phyloP scores from a whole-genome alignment of 1,140 invertebrate genomes.

The Neodiprion virginianus region DNA sequence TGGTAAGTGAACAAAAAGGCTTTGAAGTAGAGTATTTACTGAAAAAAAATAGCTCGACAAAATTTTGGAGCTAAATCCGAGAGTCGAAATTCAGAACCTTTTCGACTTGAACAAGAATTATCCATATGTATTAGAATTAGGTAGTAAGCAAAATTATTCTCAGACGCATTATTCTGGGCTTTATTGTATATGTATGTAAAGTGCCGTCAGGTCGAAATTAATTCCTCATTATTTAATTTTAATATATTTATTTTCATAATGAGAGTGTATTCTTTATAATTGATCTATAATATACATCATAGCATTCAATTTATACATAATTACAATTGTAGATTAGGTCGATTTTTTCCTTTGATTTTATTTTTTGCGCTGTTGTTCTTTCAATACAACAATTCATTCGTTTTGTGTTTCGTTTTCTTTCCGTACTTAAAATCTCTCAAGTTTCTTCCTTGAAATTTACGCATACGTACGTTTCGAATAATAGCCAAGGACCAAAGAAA shows the following conservation, averaged over 20 bases:
- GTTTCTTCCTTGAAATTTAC: too few species aligned
- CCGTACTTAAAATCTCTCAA: neutral
- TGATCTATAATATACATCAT: slow-evolving; percentile 65
- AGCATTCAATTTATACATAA: slow-evolving; percentile 63
- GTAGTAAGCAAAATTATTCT: neutral
- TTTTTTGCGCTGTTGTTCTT: slow-evolving; percentile 39
- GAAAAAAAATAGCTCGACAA: too few species aligned
- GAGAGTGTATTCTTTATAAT: slow-evolving; percentile 60
- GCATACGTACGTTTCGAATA: too few species aligned
- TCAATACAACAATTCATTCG: neutral
- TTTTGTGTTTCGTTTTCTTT: neutral
- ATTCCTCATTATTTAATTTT: slow-evolving; percentile 41
- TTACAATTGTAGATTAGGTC: slow-evolving; percentile 57
- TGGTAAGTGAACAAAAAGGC: too few species aligned
- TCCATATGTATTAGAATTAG: too few species aligned
- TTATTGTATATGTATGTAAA: too few species aligned
- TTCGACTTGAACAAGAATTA: neutral
- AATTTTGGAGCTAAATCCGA: too few species aligned
- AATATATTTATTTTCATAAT: slow-evolving; percentile 59
- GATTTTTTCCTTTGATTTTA: slow-evolving; percentile 33
- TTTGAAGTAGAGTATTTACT: too few species aligned
- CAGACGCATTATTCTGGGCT: neutral
- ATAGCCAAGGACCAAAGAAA: too few species aligned
- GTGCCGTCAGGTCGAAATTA: too few species aligned
- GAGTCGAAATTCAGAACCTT: too few species aligned